These are phyloP conservation scores for Myzus persicae DNA, from an alignment of 1,140 invertebrate genomes.

Conservation along the genomic window DNA sequence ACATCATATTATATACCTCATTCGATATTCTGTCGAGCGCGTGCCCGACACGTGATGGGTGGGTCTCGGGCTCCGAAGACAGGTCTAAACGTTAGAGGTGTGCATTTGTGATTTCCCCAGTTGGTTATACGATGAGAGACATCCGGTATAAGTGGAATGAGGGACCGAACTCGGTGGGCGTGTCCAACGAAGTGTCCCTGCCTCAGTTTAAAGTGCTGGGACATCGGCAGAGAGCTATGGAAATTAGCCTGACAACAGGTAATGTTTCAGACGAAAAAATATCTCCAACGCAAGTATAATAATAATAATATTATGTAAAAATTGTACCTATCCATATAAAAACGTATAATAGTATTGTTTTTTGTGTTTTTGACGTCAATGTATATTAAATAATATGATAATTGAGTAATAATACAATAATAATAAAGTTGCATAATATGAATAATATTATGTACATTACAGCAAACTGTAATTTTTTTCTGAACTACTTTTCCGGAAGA, in stretches of 20 bases:
- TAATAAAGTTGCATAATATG: not conserved
- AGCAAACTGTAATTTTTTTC: not conserved
- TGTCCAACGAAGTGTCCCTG: conserved; percentile 88
- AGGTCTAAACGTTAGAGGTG: conserved; percentile 53
- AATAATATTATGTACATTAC: not conserved
- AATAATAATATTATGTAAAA: not conserved
- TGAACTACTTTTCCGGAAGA: not conserved
- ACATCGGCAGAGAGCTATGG: conserved; percentile 85
- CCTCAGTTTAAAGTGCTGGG: conserved; percentile 93
- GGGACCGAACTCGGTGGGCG: conserved; percentile 87
- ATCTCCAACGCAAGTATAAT: conserved; percentile 26
- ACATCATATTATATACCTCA: not conserved
- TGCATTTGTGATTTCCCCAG: conserved; percentile 68
- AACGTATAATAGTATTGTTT: not conserved
- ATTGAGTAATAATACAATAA: not conserved
- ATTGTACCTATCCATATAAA: no score
- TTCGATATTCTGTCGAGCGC: not conserved
- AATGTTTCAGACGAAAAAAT: conserved; percentile 64
- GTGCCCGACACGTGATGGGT: conserved; percentile 32
- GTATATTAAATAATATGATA: not conserved
- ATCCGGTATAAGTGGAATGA: conserved; percentile 95
- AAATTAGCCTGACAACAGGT: conserved; percentile 91
- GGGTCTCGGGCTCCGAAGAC: not conserved
- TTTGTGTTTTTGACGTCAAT: not conserved
- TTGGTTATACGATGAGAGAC: conserved; percentile 96